A percentile compares a stretch with the other conserved stretches of the same genome.
Conservation (phyloP, 2,797 vertebrate species). For the Syngnathus acus region DNA sequence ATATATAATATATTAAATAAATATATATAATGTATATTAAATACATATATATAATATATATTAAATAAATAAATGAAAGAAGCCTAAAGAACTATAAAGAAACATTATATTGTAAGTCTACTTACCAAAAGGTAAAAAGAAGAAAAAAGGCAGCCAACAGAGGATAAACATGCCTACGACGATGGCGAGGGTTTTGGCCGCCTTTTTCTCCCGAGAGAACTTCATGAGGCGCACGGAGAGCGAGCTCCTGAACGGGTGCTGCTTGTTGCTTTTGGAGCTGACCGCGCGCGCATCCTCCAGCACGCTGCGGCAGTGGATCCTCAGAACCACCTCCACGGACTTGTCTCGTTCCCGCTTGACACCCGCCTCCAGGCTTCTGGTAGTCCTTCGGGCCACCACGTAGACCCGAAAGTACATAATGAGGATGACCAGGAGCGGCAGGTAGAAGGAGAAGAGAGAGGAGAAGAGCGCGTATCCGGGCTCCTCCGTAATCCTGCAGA, state of each 20-base stretch:
- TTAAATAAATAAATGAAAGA: too few relatives aligned
- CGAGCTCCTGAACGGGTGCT: constrained; percentile 86
- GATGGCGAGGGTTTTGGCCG: constrained; percentile 94
- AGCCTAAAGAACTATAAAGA: not conserved
- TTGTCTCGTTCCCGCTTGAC: constrained; percentile 90
- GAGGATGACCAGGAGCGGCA: constrained; percentile 90
- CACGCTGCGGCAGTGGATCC: constrained; percentile 89
- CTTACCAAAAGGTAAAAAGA: constrained; percentile 91
- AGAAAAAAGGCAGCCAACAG: constrained; percentile 98
- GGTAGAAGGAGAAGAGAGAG: constrained; percentile 94
- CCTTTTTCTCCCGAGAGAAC: constrained; percentile 97
- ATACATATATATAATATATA: too few relatives aligned
- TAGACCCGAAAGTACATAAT: constrained; percentile 97
- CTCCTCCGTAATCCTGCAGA: constrained; percentile 93
- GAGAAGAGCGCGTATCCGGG: constrained; percentile 96
- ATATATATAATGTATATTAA: too few relatives aligned
- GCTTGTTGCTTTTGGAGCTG: constrained; percentile 74
- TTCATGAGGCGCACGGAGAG: constrained; percentile 92
- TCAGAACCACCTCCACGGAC: constrained; percentile 86
- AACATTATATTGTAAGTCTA: not conserved
- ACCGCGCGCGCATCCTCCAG: constrained; percentile 64
- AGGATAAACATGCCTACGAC: constrained; percentile 97
- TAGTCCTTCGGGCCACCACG: constrained; percentile 91
- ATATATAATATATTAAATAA: too few relatives aligned
- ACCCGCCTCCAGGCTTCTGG: constrained; percentile 88